These are phyloP conservation scores for Dione juno DNA, from an alignment of 2,888 invertebrate species.

Conservation along the genomic window DNA sequence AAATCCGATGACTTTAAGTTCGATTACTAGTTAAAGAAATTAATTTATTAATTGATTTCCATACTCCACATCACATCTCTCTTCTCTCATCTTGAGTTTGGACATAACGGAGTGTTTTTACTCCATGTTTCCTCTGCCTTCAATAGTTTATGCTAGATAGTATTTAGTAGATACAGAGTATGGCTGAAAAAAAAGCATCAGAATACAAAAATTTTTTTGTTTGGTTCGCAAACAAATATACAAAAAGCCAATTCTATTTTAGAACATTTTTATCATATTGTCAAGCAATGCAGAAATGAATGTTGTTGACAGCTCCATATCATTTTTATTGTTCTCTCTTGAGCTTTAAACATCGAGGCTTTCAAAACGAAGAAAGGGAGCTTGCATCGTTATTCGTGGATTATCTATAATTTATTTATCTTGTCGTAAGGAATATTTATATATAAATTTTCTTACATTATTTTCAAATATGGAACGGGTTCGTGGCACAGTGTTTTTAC, in stretches of 20 bases:
- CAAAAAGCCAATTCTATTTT: slow-evolving; percentile 11
- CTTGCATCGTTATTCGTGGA: slow-evolving; percentile 19
- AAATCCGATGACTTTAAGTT: no score
- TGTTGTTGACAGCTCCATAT: slow-evolving; percentile 21
- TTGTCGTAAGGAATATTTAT: slow-evolving; percentile 15
- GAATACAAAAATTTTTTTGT: neutral
- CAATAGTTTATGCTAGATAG: no score
- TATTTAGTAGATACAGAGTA: no score
- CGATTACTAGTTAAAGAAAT: no score
- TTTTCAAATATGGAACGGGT: neutral
- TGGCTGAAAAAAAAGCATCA: neutral
- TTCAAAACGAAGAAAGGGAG: slow-evolving; percentile 19
- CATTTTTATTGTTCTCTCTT: slow-evolving; percentile 25
- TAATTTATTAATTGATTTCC: no score
- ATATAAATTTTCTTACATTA: slow-evolving; percentile 3
- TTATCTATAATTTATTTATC: slow-evolving; percentile 22
- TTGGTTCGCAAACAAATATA: neutral
- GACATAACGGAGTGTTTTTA: no score
- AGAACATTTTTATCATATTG: slow-evolving; percentile 18
- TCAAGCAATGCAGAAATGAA: slow-evolving; percentile 9
- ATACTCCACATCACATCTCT: no score
- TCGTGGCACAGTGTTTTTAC: neutral
- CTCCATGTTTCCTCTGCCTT: no score
- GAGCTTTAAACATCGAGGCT: slow-evolving; percentile 9
- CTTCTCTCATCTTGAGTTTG: no score